Evolutionary conservation across 2,797 vertebrate species (phyloP).

Genomic region (Squalus acanthias): DNA sequence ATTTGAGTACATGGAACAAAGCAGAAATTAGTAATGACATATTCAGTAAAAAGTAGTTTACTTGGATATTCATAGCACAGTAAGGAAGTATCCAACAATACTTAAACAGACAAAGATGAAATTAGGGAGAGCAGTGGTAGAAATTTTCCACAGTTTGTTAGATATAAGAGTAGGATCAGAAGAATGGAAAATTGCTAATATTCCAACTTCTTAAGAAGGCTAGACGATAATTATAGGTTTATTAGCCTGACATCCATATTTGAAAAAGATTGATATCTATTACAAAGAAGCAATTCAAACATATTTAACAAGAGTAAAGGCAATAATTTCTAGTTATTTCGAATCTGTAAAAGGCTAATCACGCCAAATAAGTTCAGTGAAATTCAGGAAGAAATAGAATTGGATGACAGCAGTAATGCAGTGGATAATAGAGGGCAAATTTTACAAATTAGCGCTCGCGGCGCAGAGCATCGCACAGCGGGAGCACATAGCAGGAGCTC

Average conservation of each 20-base stretch:
- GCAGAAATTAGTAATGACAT: neutral
- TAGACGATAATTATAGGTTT: neutral
- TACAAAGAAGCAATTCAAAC: neutral
- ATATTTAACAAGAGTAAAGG: neutral
- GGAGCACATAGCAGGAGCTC: neutral
- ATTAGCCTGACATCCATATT: neutral
- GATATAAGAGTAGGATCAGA: neutral
- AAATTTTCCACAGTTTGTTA: neutral
- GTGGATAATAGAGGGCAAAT: neutral
- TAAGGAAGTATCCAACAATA: neutral
- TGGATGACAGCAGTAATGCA: neutral
- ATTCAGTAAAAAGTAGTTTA: neutral
- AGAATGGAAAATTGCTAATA: neutral
- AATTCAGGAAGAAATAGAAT: neutral
- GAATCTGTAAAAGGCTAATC: neutral
- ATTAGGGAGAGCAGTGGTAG: neutral
- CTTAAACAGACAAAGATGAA: neutral
- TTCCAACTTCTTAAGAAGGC: neutral
- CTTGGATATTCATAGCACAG: neutral
- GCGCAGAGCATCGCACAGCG: neutral
- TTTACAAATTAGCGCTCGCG: neutral
- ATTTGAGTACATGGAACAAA: neutral
- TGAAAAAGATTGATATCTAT: neutral
- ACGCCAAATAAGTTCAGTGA: neutral
- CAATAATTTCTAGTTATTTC: neutral